These are phyloP conservation scores for Diadegma fenestrale DNA, from an alignment of 2,888 invertebrate species.

Conservation along the genomic window DNA sequence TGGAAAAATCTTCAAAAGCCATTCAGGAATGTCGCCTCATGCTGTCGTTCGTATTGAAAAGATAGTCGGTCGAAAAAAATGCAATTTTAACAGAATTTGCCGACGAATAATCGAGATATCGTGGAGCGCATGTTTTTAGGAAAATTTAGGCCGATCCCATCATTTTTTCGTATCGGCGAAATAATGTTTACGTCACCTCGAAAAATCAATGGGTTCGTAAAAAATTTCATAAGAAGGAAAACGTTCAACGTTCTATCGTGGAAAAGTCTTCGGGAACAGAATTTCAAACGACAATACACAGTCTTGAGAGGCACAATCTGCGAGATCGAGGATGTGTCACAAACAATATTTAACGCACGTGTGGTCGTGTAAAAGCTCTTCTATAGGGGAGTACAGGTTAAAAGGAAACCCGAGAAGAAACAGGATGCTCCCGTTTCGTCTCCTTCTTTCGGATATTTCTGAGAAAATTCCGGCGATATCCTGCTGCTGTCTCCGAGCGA, in stretches of 20 bases:
- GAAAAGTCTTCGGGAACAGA: background rate
- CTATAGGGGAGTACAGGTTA: background rate
- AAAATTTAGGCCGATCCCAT: background rate
- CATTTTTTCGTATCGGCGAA: background rate
- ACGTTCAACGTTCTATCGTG: background rate
- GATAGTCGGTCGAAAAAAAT: too few species aligned
- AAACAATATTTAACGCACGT: slow-evolving; percentile 13
- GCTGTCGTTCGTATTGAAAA: too few species aligned
- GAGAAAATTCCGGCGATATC: background rate
- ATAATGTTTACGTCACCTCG: background rate
- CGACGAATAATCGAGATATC: too few species aligned
- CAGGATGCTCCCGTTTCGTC: slow-evolving; percentile 28
- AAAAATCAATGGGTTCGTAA: background rate
- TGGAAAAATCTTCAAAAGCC: too few species aligned
- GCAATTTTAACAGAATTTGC: too few species aligned
- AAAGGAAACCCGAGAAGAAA: slow-evolving; percentile 53
- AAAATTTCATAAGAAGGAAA: background rate
- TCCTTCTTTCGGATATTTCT: slow-evolving; percentile 19
- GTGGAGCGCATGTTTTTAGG: background rate
- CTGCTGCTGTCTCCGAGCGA: slow-evolving; percentile 14
- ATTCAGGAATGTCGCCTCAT: too few species aligned
- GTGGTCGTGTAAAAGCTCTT: background rate
- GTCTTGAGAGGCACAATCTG: background rate
- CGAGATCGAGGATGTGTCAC: slow-evolving; percentile 8
- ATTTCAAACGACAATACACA: background rate